Evolutionary conservation across 2,113 vertebrate genomes (phyloP).

Genomic region (Phrynosoma blainvillii): DNA sequence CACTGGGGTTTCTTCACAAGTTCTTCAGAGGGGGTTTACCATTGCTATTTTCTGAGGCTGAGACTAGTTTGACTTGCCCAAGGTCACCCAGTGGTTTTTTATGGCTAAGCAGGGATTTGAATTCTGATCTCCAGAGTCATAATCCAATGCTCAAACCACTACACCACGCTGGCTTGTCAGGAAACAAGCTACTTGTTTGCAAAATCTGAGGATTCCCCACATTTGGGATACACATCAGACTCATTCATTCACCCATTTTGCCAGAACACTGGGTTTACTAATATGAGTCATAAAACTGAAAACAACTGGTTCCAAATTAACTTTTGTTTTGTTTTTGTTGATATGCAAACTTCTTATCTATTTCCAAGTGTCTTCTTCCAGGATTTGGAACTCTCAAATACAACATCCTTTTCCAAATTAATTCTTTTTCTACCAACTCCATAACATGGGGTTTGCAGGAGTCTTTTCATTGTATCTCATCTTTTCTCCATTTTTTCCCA

Average conservation of each 20-base stretch:
- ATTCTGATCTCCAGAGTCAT: no score
- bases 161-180: no score
- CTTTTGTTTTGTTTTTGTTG: no score
- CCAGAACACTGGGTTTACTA: neutral
- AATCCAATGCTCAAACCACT: no score
- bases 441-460: neutral
- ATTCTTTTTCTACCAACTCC: neutral
- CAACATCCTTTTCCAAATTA: neutral
- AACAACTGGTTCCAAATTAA: neutral
- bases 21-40: no score
- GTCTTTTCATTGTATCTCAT: neutral
- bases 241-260: neutral
- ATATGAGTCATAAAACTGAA: neutral
- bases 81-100: no score
- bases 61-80: no score
- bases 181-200: no score
- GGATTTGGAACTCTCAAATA: neutral
- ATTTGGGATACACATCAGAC: neutral
- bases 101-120: no score
- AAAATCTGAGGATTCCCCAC: neutral
- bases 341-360: neutral
- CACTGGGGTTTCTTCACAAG: no score
- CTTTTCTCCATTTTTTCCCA: neutral
- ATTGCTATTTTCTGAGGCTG: no score
- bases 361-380: neutral